Percentiles rank a stretch among this genome's conserved stretches.
Conservation (phyloP, 2,113 vertebrate species). For the Terrapene triunguis region DNA sequence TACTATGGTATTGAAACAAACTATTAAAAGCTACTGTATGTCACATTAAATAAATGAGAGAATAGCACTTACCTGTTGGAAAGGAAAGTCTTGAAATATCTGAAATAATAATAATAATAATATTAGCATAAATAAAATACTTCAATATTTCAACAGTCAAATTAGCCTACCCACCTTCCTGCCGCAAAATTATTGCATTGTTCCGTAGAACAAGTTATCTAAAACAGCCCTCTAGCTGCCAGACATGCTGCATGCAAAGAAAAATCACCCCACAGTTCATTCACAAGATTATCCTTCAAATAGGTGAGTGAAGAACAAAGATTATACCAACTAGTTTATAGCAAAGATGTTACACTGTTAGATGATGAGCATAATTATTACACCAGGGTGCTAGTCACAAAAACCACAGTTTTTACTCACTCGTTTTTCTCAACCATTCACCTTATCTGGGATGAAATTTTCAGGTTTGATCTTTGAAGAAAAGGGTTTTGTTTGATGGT, state of each 20-base stretch:
- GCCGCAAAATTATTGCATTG: constrained; percentile 17
- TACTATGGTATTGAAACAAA: background rate
- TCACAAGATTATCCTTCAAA: constrained; percentile 2
- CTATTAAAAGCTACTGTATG: background rate
- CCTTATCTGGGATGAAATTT: background rate
- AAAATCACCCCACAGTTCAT: constrained; percentile 7
- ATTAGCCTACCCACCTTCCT: background rate
- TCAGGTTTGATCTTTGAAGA: background rate
- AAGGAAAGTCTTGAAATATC: constrained; percentile 90
- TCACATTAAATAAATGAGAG: constrained; percentile 10
- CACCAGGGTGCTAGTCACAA: constrained; percentile 5
- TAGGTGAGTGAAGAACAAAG: constrained; percentile 23
- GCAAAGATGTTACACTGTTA: background rate
- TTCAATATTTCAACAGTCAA: background rate
- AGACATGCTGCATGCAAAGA: constrained; percentile 13
- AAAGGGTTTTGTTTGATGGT: fast-evolving
- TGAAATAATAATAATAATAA: constrained; percentile 76
- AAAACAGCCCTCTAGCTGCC: constrained; percentile 6
- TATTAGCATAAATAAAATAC: constrained; percentile 27
- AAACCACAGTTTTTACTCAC: fast-evolving
- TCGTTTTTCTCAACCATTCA: background rate
- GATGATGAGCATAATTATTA: background rate
- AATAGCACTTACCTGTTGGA: constrained; percentile 86
- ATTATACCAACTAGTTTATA: background rate
- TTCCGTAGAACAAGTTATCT: constrained; percentile 1